Evolutionary conservation across 2,888 invertebrate genomes (phyloP).

Genomic region (Horisme vitalbata): DNA sequence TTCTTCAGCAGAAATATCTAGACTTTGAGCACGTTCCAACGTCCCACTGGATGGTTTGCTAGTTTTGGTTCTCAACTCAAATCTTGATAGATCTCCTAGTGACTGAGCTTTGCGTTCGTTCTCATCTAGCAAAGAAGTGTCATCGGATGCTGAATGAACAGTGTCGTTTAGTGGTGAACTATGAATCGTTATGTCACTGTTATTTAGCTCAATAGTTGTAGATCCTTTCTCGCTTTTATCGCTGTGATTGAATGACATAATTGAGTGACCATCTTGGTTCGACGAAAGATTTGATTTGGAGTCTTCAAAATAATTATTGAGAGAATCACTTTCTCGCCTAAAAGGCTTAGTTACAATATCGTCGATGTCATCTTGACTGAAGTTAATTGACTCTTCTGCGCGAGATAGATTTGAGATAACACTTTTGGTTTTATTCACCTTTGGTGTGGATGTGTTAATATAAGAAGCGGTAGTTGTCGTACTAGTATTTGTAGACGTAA

Average conservation of each 20-base stretch:
- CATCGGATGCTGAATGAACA: constrained; percentile 64
- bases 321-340: constrained; percentile 73
- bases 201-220: constrained; percentile 88
- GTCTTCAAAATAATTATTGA: constrained; percentile 74
- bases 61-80: constrained; percentile 73
- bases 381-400: constrained; percentile 70
- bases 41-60: constrained; percentile 81
- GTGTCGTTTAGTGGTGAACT: constrained; percentile 84
- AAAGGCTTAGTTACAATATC: constrained; percentile 79
- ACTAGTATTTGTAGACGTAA: constrained; percentile 33
- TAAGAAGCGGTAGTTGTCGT: constrained; percentile 49
- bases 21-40: constrained; percentile 90
- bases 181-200: constrained; percentile 89
- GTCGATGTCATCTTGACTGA: constrained; percentile 78
- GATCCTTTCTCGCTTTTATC: constrained; percentile 78
- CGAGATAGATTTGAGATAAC: constrained; percentile 42
- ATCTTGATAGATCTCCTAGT: constrained; percentile 89
- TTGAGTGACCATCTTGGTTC: constrained; percentile 70
- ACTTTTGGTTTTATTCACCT: constrained; percentile 66
- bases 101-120: constrained; percentile 90
- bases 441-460: constrained; percentile 77
- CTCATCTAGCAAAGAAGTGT: constrained; percentile 78
- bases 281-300: constrained; percentile 76
- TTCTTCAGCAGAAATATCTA: constrained; percentile 86
- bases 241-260: constrained; percentile 71